Conservation (phyloP, 2,888 invertebrate species). For the Synergus laeviventris region DNA sequence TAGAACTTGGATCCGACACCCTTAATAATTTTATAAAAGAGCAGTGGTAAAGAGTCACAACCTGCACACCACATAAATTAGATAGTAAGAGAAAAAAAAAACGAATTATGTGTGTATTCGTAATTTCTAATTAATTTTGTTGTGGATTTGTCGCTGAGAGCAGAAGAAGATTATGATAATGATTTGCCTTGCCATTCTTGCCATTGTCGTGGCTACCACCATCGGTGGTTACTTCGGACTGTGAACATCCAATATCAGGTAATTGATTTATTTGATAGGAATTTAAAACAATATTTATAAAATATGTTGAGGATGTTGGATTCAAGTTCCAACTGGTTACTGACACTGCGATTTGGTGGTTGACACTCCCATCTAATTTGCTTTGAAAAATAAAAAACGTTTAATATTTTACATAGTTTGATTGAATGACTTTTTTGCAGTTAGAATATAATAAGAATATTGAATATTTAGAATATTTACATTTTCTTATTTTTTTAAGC, state of each 20-base stretch:
- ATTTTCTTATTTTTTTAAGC: too few relatives aligned
- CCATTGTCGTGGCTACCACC: constrained; percentile 83
- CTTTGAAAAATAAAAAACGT: too few relatives aligned
- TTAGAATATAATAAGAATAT: too few relatives aligned
- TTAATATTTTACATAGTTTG: too few relatives aligned
- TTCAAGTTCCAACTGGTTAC: too few relatives aligned
- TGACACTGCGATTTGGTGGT: too few relatives aligned
- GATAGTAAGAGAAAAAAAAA: constrained; percentile 35
- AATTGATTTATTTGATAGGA: constrained; percentile 43
- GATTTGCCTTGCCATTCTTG: constrained; percentile 90
- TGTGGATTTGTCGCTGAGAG: constrained; percentile 74
- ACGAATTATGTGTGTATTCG: constrained; percentile 47
- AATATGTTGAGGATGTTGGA: too few relatives aligned
- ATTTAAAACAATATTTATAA: neutral
- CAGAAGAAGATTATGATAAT: constrained; percentile 97
- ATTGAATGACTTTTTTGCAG: too few relatives aligned
- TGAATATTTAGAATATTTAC: too few relatives aligned
- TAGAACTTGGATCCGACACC: too few relatives aligned
- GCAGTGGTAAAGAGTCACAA: constrained; percentile 56
- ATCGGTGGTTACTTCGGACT: constrained; percentile 83
- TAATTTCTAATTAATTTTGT: constrained; percentile 36
- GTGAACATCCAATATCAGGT: constrained; percentile 71
- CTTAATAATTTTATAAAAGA: constrained; percentile 19
- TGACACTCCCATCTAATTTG: too few relatives aligned
- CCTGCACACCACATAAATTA: constrained; percentile 41